Evolutionary conservation across 2,797 vertebrate species (phyloP).

Genomic region (Myiotriccus ornatus): DNA sequence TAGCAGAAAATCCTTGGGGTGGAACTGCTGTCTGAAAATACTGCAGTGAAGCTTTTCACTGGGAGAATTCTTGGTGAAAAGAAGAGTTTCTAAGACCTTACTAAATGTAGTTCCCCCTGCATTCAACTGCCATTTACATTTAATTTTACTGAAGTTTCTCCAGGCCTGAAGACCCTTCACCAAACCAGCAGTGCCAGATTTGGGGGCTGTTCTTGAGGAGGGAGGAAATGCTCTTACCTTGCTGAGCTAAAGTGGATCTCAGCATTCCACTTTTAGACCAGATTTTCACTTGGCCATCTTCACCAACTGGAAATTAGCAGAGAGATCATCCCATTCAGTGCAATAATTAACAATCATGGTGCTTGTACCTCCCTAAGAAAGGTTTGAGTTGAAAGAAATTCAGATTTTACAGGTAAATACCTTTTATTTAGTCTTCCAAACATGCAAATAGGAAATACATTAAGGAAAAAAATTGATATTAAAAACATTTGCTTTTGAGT

Average conservation of each 20-base stretch:
- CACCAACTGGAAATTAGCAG: conserved; percentile 81
- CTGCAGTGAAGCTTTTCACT: background rate
- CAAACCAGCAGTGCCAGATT: background rate
- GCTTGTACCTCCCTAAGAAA: background rate
- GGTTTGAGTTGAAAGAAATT: background rate
- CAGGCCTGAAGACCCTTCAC: background rate
- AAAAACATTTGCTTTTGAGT: background rate
- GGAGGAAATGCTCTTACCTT: conserved; percentile 79
- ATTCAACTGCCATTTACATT: background rate
- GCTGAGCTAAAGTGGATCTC: conserved; percentile 83
- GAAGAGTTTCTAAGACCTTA: background rate
- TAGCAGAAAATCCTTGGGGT: background rate
- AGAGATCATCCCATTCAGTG: background rate
- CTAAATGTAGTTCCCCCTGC: background rate
- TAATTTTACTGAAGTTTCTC: background rate
- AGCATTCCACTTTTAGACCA: conserved; percentile 99
- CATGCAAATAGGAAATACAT: fast-evolving
- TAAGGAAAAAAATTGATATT: background rate
- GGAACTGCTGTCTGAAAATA: background rate
- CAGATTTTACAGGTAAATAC: background rate
- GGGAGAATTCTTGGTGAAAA: background rate
- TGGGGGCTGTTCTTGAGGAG: background rate
- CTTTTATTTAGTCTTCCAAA: background rate
- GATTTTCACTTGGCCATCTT: conserved; percentile 98
- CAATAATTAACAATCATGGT: background rate